Base-by-base conservation (phyloP, 2,797 vertebrate species). In the Melopsittacus undulatus region DNA sequence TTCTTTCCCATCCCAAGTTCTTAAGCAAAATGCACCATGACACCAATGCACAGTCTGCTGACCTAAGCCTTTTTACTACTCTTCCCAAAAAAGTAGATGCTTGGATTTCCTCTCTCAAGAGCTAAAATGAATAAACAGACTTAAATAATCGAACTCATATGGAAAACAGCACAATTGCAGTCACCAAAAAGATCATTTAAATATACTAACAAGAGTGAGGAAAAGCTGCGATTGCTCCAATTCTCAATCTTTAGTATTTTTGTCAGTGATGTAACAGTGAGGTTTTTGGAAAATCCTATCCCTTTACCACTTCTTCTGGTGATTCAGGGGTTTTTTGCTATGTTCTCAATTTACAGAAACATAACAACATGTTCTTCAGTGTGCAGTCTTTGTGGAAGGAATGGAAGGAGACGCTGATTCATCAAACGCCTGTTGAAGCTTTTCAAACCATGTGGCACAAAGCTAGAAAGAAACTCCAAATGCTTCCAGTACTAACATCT, bases 381-480 rank as follows among this genome's bases (percentile, higher is more conserved):
- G 43, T 80, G 64, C 83, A 93, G 91, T 76, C 87, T 95, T 94
- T 89, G 68, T 24, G 6, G 68, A 82, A 91, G 84, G 72, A 95
- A 93, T 74, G 43, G 75, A 70, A 95, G 77, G 81, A 96, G 78
- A 94, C 17, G 38, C 82, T 89, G 84, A 95, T 83, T 96, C 95
- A 95, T 63, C 82, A 83, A 83, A 87, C 6, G 84, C 61, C 96
- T 89, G 43, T 62, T 92, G 67, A 85, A 78, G 61, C 67, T 90
- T 92, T 94, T 91, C 76, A 91, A 92, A 86, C 69, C 86, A 92
- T 38, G 83, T 83, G 83, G 90, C 68, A 83, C 57, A 94, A 83
- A 75, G 72, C 84, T 87, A 74, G 84, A 89, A 89, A 94, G 48
- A 94, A 94, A 91, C 46, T 48, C 42, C 38, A 95, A 92, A 95